phyloP scores from a whole-genome alignment of 2,113 vertebrate species.

The Dicrurus megarhynchus region DNA sequence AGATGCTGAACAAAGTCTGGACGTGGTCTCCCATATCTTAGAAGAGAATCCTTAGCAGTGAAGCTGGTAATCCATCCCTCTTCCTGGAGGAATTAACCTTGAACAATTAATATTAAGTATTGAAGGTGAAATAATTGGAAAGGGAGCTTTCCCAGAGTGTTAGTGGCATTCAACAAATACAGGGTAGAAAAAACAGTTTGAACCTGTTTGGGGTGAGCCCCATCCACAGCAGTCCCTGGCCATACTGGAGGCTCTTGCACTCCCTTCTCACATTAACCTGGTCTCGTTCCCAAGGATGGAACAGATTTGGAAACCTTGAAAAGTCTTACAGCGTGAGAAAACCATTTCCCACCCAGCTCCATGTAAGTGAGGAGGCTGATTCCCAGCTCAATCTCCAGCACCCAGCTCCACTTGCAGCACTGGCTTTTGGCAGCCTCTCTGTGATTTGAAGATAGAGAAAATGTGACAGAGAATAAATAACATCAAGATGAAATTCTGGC shows the following conservation, averaged over 20 bases:
- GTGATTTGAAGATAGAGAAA: not conserved
- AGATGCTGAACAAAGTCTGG: not conserved
- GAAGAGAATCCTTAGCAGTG: not conserved
- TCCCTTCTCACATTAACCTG: not conserved
- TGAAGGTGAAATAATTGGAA: not conserved
- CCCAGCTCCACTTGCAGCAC: not conserved
- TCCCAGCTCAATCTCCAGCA: not conserved
- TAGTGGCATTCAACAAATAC: not conserved
- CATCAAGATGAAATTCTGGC: not conserved
- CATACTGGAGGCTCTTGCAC: not conserved
- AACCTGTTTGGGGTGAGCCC: not conserved
- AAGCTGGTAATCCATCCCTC: not conserved
- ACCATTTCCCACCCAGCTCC: not conserved
- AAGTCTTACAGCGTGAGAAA: not conserved
- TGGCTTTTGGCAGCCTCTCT: not conserved
- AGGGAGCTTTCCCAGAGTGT: not conserved
- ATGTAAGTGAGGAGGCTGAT: not conserved
- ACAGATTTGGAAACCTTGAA: not conserved
- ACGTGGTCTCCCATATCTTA: rapidly evolving
- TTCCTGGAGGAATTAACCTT: not conserved
- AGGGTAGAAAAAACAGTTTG: not conserved
- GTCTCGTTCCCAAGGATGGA: not conserved
- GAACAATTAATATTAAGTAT: not conserved
- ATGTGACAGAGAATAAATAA: slow-evolving; percentile 22
- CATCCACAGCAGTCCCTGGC: not conserved